A percentile compares a stretch with the other conserved stretches of the same genome.
phyloP scores from a whole-genome alignment of 2,888 invertebrate species.

The Cotesia congregata region DNA sequence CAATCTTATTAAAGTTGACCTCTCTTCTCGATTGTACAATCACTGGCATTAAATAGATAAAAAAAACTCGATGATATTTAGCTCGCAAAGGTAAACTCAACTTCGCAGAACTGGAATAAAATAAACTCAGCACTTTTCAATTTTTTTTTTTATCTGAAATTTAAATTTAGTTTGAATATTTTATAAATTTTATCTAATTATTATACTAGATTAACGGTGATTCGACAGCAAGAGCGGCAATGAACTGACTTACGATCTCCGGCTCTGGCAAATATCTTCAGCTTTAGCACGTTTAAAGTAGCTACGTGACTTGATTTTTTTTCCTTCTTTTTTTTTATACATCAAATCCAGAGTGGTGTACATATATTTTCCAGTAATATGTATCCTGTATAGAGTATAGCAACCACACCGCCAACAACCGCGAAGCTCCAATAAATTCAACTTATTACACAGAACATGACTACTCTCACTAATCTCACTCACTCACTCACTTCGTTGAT shows the following conservation, averaged over 20 bases:
- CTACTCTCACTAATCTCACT: background rate
- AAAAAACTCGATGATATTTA: background rate
- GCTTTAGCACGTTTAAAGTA: constrained; percentile 60
- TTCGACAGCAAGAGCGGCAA: constrained; percentile 52
- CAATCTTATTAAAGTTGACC: constrained; percentile 10
- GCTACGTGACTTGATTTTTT: constrained; percentile 63
- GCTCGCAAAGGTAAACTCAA: background rate
- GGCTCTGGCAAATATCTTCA: constrained; percentile 51
- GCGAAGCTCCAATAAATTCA: background rate
- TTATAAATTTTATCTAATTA: constrained; percentile 6
- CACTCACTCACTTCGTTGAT: background rate
- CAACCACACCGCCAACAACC: background rate
- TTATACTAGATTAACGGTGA: constrained; percentile 55
- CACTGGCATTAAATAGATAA: background rate
- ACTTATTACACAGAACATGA: background rate
- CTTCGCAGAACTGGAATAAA: background rate
- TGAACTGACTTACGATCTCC: constrained; percentile 64
- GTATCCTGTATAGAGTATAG: background rate
- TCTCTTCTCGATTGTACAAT: background rate
- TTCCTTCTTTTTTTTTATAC: background rate
- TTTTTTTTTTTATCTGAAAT: too few species aligned
- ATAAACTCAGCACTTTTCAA: too few species aligned
- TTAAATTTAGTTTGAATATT: too few species aligned
- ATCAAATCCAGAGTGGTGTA: constrained; percentile 24
- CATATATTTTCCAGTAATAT: background rate